A percentile compares a stretch with the other conserved stretches of the same genome.
Evolutionary conservation across 2,113 vertebrate genomes (phyloP).

Genomic region (Ceyx margarethae): DNA sequence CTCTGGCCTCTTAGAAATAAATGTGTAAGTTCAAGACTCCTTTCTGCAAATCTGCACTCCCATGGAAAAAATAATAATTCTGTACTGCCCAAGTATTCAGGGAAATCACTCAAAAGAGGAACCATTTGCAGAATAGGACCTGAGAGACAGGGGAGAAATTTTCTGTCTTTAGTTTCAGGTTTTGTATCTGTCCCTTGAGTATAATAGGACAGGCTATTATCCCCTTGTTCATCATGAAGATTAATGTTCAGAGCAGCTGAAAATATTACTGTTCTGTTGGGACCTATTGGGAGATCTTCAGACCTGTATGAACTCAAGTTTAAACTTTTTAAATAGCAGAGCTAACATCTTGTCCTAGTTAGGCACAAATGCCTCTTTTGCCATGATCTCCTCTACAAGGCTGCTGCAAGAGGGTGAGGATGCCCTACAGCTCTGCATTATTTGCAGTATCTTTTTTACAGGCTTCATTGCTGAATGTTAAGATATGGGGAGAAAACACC

Average conservation of each 20-base stretch:
- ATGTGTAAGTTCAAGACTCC: background rate
- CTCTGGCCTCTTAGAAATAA: background rate
- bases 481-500: background rate
- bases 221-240: constrained; percentile 51
- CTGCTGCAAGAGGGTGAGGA: background rate
- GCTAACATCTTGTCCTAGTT: background rate
- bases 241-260: constrained; percentile 53
- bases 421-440: background rate
- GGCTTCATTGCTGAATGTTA: background rate
- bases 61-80: background rate
- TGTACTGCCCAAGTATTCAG: constrained; percentile 33
- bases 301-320: constrained; percentile 15
- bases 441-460: background rate
- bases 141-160: background rate
- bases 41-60: background rate
- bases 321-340: constrained; percentile 34
- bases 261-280: constrained; percentile 45
- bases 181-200: constrained; percentile 25
- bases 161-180: constrained; percentile 31
- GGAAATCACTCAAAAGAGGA: constrained; percentile 40
- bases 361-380: background rate
- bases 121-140: background rate
- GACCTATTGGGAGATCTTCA: background rate
- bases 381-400: background rate
- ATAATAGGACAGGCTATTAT: constrained; percentile 41